Base-by-base conservation (phyloP, 2,797 vertebrate species). In the Adrianichthys oophorus region DNA sequence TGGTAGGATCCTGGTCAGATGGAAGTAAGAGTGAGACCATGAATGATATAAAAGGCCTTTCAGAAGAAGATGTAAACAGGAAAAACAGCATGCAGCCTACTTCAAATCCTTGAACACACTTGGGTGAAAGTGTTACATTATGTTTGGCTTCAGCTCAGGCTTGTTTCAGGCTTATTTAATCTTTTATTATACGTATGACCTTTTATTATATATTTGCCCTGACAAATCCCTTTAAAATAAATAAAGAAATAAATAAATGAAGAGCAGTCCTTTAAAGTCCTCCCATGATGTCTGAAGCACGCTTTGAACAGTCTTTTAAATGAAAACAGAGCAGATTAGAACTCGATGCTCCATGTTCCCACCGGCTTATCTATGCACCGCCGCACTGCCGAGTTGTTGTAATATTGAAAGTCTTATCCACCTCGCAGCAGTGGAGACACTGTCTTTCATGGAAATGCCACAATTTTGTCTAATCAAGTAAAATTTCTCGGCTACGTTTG, bases 11-110 rank as follows among this genome's bases (percentile, higher is more conserved):
- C 50, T 47, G 14, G 40, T 54, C 68, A 67, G 62, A 61, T 73
- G 26, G 52, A 46, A 63, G 51, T 51, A 37, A 37, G 56, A 18
- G 57, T 65, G 55, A 58, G 56, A 59, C 44, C 56, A 59, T 46
- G 58, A 41, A 47, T 23, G 6, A 68, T 63, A 48, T 37, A 62
- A 76, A 81, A 70, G 32, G 68, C 70, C 75, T 52, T 57, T 65
- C 21, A 44, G 60, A 80, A 56, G 58, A 65, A 72, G 57, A 81
- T 67, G 68, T 63, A 74, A 79, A 79, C 60, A 69, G 74, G 60
- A 70, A 60, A 84, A 73, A 65, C 70, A 65, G 74, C 72, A 71
- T 17, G 52, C 63, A 64, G 76, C 44, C 44, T 45, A 68, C 56
- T 45, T 53, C 56, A 57, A 82, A 71, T 81, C 79, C 76, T 70